Base-by-base conservation (phyloP, 2,888 invertebrate species). In the Seladonia tumulorum region DNA sequence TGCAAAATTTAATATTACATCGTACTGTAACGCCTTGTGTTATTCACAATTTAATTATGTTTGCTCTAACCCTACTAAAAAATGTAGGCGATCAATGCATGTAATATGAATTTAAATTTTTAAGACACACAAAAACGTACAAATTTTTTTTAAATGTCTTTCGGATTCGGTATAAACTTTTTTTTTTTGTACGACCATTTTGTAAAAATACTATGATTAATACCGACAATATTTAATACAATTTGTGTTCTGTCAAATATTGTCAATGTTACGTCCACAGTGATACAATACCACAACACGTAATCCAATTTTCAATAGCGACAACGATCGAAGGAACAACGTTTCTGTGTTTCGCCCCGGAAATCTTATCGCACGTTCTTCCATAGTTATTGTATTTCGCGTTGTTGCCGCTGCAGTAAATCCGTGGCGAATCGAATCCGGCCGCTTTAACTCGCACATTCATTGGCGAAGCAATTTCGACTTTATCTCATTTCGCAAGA, bases 381-480 rank as follows among this genome's bases (percentile, higher is more conserved):
- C 66, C 22, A 42, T 29, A 49, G 29, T 73, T 22, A 73, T 49
- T 22, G 5, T 18, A 14, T 72, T 47, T 47, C 18, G 29, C 29
- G 4, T 53, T 42, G 12, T 4, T 35, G 35, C 49, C 1, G 29
- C n/a, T 12, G 47, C 16, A 12, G 25, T 39, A 35, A 63, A 74
- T 47, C 63, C 18, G 29, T 16, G 7, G 35, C 49, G 22, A 53
- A 53, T 45, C 35, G 53, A 82, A 73, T 80, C 70, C 35, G 25
- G 42, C 80, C 71, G 29, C 71, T 42, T 53, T 60, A 45, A 45
- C 49, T 39, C 60, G 45, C 42, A 16, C 60, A 45, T 63, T 35
- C 29, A 83, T 81, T 75, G 22, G 42, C 57, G 71, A 47, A 53
- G 39, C 81, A 81, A 76, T 81, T 81, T 42, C 57, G 79, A 82